These are phyloP conservation scores for Shinisaurus crocodilurus DNA, from an alignment of 2,113 vertebrate species.

Conservation along the genomic window DNA sequence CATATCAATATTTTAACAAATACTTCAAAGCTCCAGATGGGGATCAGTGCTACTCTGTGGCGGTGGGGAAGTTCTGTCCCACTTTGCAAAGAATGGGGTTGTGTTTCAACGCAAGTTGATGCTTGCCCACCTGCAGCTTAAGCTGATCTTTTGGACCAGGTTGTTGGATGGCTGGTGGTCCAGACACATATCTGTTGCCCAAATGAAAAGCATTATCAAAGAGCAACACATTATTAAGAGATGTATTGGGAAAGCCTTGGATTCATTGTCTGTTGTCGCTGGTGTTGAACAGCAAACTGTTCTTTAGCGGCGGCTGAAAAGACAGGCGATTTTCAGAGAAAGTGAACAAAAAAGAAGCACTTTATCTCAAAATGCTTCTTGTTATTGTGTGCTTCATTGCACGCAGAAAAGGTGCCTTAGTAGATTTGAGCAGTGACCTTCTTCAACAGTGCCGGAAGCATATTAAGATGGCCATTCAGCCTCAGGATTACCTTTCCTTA, in stretches of 20 bases:
- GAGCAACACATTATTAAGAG: neutral
- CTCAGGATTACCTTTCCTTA: constrained; percentile 29
- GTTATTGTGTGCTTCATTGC: constrained; percentile 15
- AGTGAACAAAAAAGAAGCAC: neutral
- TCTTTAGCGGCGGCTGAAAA: neutral
- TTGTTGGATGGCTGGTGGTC: neutral
- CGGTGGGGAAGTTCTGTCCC: neutral
- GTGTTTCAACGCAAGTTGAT: neutral
- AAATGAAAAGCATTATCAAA: neutral
- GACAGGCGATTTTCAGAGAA: neutral
- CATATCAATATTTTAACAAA: neutral
- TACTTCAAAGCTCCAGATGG: neutral
- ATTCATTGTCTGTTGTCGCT: neutral
- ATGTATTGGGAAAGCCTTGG: neutral
- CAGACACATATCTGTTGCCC: neutral
- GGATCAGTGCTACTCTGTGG: neutral
- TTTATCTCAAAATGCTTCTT: neutral
- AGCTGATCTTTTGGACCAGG: neutral
- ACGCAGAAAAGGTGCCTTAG: constrained; percentile 15
- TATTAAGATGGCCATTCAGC: constrained; percentile 1
- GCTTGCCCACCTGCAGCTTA: neutral
- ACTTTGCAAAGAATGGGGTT: neutral
- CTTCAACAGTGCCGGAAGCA: neutral
- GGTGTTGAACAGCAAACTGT: neutral
- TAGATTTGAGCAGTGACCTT: constrained; percentile 20